These are phyloP conservation scores for Psophia crepitans DNA, from an alignment of 2,113 vertebrate species.

Conservation along the genomic window DNA sequence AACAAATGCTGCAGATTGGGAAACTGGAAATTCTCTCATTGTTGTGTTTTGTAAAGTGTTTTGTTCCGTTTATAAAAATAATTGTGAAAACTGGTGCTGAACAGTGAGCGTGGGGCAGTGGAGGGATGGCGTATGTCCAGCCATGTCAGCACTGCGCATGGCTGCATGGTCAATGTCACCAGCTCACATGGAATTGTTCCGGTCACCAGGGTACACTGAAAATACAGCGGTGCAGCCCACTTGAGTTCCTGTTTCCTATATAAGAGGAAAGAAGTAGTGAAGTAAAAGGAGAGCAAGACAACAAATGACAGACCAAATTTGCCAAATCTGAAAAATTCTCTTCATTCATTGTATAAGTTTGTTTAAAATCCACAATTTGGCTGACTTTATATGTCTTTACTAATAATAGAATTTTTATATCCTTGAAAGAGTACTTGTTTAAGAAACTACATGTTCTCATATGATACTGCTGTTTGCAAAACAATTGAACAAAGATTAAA, in stretches of 20 bases:
- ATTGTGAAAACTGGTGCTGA: background rate
- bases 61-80: background rate
- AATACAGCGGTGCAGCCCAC: background rate
- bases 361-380: background rate
- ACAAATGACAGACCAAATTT: background rate
- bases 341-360: background rate
- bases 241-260: background rate
- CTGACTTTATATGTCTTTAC: background rate
- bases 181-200: background rate
- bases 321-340: background rate
- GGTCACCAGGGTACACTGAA: background rate
- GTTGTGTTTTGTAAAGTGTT: background rate
- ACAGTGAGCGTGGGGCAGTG: background rate
- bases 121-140: accelerated
- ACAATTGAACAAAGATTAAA: background rate
- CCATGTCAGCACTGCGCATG: accelerated
- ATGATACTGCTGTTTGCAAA: background rate
- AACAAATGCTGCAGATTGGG: background rate
- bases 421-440: background rate
- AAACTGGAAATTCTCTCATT: background rate
- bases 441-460: background rate
- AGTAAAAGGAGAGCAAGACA: background rate
- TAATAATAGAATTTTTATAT: background rate
- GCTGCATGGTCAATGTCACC: background rate
- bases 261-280: background rate